These are phyloP conservation scores for Phymastichus coffea DNA, from an alignment of 1,140 invertebrate genomes.

Conservation along the genomic window DNA sequence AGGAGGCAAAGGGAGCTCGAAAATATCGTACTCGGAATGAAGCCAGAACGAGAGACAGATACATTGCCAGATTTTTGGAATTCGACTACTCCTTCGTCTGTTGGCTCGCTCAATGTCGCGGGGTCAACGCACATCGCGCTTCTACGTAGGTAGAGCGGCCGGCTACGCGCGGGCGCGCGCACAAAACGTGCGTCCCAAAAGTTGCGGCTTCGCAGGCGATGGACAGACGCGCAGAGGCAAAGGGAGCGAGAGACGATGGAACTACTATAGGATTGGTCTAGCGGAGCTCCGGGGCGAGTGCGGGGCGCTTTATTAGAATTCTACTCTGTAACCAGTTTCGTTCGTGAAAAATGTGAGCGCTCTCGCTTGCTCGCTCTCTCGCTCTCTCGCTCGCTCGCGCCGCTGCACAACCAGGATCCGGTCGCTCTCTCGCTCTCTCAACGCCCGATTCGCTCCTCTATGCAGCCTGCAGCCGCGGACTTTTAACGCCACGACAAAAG, in stretches of 20 bases:
- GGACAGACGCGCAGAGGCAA: too few species aligned
- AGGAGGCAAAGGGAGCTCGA: too few species aligned
- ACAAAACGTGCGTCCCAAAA: constrained; percentile 24
- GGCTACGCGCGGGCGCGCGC: constrained; percentile 32
- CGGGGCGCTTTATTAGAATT: constrained; percentile 19
- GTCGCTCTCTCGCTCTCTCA: too few species aligned
- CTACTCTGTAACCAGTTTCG: background rate
- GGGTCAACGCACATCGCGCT: constrained; percentile 30
- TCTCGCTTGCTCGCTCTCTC: background rate
- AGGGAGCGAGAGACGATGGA: too few species aligned
- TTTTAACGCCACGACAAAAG: too few species aligned
- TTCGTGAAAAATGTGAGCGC: constrained; percentile 6
- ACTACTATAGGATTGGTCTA: too few species aligned
- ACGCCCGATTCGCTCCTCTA: constrained; percentile 13
- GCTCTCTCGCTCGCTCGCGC: background rate
- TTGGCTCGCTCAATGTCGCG: constrained; percentile 15
- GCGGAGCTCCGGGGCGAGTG: too few species aligned
- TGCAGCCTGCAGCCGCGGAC: too few species aligned
- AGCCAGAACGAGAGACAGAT: too few species aligned
- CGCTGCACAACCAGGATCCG: constrained; percentile 4
- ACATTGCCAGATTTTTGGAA: too few species aligned
- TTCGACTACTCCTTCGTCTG: too few species aligned
- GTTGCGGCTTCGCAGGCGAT: constrained; percentile 30
- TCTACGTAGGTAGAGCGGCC: constrained; percentile 24
- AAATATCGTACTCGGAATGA: too few species aligned